Evolutionary conservation across 2,797 vertebrate genomes (phyloP), one percentile per base, ranked within the genome.

Genomic region (Cyclopterus lumpus): DNA sequence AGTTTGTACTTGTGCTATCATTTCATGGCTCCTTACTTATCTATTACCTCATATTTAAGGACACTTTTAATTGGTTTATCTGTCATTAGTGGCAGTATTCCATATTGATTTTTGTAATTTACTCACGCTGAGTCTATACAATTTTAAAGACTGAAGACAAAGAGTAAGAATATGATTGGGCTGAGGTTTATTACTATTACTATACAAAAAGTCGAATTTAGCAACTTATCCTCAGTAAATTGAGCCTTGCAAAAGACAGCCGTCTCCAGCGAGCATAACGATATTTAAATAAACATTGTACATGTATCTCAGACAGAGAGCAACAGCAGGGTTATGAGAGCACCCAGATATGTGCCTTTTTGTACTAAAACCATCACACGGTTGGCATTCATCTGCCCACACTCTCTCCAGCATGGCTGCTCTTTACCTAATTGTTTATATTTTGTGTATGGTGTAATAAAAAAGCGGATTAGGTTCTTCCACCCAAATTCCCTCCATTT

Each of bases 141-240:
- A 5, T 53, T 40, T 69, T 22, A 18, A 18, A 59, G 38, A 30
- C 6, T 5, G 6, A 71, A 49, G n/a, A 62, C 5, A 40, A 58
- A 36, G 18, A 54, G 28, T 40, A 64, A 36, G 26, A 72, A 44
- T 8, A 72, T 32, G 32, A 63, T 49, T 15, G 38, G 30, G 10
- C 20, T 9, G 10, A 42, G 55, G 38, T 40, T 64, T 4, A 6
- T 42, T 15, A 6, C 30, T 51, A 8, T 63, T 70, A 15, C 36
- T 44, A 20, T 28, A 71, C 1, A 8, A 3, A 60, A n/a, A 51
- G 46, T 64, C 7, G 20, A 61, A 55, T 66, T 74, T 65, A 60
- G 66, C 24, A 65, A 53, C 6, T 5, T 36, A 38, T 74, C 16
- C 54, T 71, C n/a, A 60, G 30, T 53, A 36, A 83, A 79, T 76